A percentile compares a stretch with the other conserved stretches of the same genome.
These are phyloP conservation scores for Stenodema calcarata DNA, from an alignment of 2,888 invertebrate species.

Conservation along the genomic window DNA sequence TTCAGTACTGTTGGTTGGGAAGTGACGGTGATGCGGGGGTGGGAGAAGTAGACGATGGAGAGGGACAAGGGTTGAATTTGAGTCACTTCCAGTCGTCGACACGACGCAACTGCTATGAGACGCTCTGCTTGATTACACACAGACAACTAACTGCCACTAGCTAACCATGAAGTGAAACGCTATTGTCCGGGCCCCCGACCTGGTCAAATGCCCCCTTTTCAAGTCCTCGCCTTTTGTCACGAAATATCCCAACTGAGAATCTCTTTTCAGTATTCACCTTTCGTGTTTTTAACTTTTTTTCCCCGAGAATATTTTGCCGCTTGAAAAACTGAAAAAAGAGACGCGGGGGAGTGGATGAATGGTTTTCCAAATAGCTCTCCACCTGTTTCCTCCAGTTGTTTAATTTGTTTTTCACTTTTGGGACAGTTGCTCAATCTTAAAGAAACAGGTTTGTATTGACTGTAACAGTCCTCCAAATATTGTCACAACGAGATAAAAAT, in stretches of 20 bases:
- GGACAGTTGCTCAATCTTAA: no score
- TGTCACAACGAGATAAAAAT: no score
- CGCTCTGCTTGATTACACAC: conserved; percentile 47
- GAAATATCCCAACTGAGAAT: not conserved
- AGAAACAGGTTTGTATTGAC: no score
- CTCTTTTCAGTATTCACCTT: not conserved
- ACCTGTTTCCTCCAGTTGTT: not conserved
- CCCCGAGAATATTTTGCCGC: not conserved
- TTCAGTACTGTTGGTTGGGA: not conserved
- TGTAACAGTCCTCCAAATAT: no score
- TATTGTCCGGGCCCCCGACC: conserved; percentile 32
- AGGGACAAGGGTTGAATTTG: not conserved
- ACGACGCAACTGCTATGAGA: not conserved
- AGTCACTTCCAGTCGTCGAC: not conserved
- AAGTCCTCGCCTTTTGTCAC: conserved; percentile 7
- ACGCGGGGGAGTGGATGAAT: not conserved
- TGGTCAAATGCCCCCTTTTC: conserved; percentile 15
- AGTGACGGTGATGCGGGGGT: not conserved
- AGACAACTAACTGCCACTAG: conserved; percentile 14
- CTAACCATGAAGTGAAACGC: conserved; percentile 47
- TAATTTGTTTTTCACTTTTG: no score
- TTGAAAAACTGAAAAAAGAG: no score
- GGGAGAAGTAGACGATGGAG: not conserved
- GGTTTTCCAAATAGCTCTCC: not conserved
- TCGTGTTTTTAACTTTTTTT: not conserved